Evolutionary conservation across 64 coral and sea anemone genomes (phyloP).

Genomic region (Hydrozoanthus tunicans): DNA sequence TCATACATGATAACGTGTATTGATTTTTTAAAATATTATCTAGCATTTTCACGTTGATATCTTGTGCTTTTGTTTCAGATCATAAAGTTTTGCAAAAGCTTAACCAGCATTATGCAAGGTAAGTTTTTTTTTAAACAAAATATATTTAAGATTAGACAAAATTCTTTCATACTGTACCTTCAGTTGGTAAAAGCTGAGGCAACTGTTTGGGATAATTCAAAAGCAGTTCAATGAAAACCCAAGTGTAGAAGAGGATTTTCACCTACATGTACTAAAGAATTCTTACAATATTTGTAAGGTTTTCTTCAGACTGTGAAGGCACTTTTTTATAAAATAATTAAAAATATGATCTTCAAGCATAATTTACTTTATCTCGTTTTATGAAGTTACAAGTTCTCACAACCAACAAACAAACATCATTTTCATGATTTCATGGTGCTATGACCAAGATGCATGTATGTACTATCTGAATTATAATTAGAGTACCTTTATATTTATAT

Average conservation of each 20-base stretch:
- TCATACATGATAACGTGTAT: conserved; percentile 37
- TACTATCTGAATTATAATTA: conserved; percentile 42
- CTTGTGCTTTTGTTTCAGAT: conserved; percentile 44
- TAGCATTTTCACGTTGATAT: conserved; percentile 44
- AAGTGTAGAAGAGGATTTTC: conserved; percentile 30
- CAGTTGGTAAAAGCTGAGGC: neutral
- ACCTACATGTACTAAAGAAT: conserved; percentile 46
- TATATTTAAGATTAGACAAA: neutral
- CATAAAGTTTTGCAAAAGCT: conserved; percentile 43
- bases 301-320: conserved; percentile 32
- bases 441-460: conserved; percentile 27
- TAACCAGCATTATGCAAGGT: conserved; percentile 40
- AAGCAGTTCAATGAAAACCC: conserved; percentile 30
- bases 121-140: conserved; percentile 47
- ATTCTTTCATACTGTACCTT: conserved; percentile 7
- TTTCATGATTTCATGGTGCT: conserved; percentile 50
- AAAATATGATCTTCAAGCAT: conserved; percentile 52
- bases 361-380: conserved; percentile 42
- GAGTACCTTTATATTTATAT: conserved; percentile 37
- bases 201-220: conserved; percentile 39
- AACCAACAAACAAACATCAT: conserved; percentile 36
- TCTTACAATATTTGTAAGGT: conserved; percentile 35
- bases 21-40: conserved; percentile 39
- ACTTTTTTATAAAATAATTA: conserved; percentile 38
- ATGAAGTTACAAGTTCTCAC: conserved; percentile 47